These are phyloP conservation scores for Kuschelorhynchus macadamiae DNA, from an alignment of 2,888 invertebrate species.

Conservation along the genomic window DNA sequence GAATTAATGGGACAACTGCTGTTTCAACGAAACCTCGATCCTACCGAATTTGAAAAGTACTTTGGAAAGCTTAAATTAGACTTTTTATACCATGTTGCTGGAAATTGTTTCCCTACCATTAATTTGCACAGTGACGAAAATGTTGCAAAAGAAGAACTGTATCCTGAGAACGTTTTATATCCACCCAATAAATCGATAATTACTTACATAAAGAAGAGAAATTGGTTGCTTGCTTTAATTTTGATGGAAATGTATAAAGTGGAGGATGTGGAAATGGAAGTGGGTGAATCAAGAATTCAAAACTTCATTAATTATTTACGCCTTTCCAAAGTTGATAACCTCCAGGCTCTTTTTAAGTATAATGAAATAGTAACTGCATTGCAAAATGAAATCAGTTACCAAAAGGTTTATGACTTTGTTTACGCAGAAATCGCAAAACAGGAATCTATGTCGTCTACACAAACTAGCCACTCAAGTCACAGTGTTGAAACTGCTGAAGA, in stretches of 20 bases:
- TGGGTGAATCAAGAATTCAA: slow-evolving; percentile 69
- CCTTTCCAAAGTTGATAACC: slow-evolving; percentile 71
- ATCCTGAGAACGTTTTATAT: slow-evolving; percentile 61
- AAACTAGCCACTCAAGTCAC: slow-evolving; percentile 51
- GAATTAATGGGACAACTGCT: slow-evolving; percentile 78
- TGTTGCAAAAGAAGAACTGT: slow-evolving; percentile 70
- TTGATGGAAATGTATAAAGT: slow-evolving; percentile 76
- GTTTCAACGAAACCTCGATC: slow-evolving; percentile 77
- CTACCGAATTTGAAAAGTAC: slow-evolving; percentile 78
- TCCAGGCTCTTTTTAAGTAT: slow-evolving; percentile 74
- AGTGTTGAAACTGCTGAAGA: slow-evolving; percentile 61
- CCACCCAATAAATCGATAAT: slow-evolving; percentile 72
- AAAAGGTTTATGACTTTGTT: slow-evolving; percentile 70
- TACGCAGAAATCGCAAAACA: slow-evolving; percentile 59
- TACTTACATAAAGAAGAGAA: slow-evolving; percentile 76
- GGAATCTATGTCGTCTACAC: slow-evolving; percentile 50
- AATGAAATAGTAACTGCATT: slow-evolving; percentile 75
- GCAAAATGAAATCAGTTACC: slow-evolving; percentile 70
- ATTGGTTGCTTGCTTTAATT: slow-evolving; percentile 80
- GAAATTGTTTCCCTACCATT: slow-evolving; percentile 81
- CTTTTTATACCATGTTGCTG: slow-evolving; percentile 80
- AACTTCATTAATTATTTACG: slow-evolving; percentile 75
- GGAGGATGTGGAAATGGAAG: slow-evolving; percentile 69
- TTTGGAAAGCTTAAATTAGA: slow-evolving; percentile 81
- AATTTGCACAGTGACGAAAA: slow-evolving; percentile 69